Base-by-base conservation (phyloP, 2,888 invertebrate species). In the Sarcophaga carnaria region DNA sequence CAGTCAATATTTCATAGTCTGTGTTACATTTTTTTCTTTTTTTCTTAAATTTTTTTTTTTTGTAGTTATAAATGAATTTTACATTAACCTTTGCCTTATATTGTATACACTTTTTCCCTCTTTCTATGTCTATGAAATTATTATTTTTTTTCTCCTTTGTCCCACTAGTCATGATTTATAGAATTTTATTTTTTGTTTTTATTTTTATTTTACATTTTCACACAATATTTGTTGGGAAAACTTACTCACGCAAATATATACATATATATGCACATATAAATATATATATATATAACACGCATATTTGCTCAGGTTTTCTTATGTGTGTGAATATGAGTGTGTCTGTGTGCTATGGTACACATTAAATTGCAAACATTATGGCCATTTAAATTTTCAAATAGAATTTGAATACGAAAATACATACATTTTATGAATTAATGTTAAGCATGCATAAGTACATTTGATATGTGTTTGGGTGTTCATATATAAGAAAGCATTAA, bases 331-430 rank as follows among this genome's bases (percentile, higher is more conserved):
- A 22, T 22, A 1, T 22, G 22, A 20, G 22, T 22, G 1, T 22
- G 22, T 1, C 22, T 66, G 4, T 14, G 22, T 49, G n/a, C 4
- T 59, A 17, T 6, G 14, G n/a, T 59, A 59, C 62, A 62, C 10
- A 10, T 10, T 22, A 62, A 75, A 62, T 71, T 71, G 63, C 45
- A 71, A 63, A 79, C 63, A 49, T 54, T 70, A 63, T 37, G 79
- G 62, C 17, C 64, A 71, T 79, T 79, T 71, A 71, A 25, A 25
- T 27, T 71, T 63, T 71, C 4, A 25, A 49, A 63, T 79, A 71
- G 11, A 22, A 49, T 70, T 70, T 70, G 22, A 20, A 54, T 54
- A 49, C 6, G 54, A 54, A 54, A 12, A 54, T 54, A 54, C 17
- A 54, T 17, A 17, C 12, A 54, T 54, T 37, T 54, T 54, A 54